phyloP scores from a whole-genome alignment of 2,113 vertebrate genomes.

The Acrocephalus arundinaceus region DNA sequence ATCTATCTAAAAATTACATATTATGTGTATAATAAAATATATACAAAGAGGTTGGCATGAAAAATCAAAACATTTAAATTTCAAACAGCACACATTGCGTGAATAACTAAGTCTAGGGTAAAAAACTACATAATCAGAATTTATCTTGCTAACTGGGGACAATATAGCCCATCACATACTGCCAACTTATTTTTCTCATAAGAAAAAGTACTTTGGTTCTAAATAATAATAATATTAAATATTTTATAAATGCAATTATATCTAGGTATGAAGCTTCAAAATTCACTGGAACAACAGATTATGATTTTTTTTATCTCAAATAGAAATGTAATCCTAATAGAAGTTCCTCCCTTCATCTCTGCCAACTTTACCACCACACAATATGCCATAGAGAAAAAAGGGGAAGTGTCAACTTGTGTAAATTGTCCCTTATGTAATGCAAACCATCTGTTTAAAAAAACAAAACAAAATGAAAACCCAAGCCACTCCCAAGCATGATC shows the following conservation, averaged over 20 bases:
- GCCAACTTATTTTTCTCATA: not conserved
- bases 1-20: not conserved
- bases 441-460: constrained; percentile 66
- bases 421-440: constrained; percentile 66
- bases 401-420: constrained; percentile 67
- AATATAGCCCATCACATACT: not conserved
- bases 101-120: not conserved
- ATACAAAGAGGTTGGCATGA: not conserved
- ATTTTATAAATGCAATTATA: not conserved
- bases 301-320: constrained; percentile 3
- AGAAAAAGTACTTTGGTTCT: not conserved
- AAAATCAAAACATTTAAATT: not conserved
- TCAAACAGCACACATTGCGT: not conserved
- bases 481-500: constrained; percentile 38
- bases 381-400: constrained; percentile 67
- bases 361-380: constrained; percentile 62
- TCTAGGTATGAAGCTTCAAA: constrained; percentile 7
- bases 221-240: not conserved
- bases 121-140: not conserved
- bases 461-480: constrained; percentile 58
- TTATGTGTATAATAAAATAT: not conserved
- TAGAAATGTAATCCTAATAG: constrained; percentile 39
- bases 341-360: constrained; percentile 41
- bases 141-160: not conserved
- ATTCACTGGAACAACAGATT: not conserved